phyloP scores from a whole-genome alignment of 2,797 vertebrate species.

The Geotrypetes seraphini region DNA sequence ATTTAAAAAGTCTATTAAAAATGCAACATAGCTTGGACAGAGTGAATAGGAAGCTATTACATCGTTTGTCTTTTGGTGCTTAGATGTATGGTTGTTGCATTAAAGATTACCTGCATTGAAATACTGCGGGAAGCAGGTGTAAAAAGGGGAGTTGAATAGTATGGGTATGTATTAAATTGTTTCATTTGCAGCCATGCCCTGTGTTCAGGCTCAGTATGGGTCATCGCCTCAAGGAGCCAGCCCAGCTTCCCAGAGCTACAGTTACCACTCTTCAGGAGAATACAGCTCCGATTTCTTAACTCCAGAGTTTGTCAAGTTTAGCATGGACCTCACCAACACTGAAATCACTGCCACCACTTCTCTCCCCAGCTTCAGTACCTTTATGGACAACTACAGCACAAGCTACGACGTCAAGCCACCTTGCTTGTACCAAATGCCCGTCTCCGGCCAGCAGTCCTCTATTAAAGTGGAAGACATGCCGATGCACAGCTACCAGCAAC shows the following conservation, averaged over 20 bases:
- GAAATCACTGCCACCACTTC: conserved; percentile 81
- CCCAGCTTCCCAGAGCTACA: conserved; percentile 89
- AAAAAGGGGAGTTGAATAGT: conserved; percentile 32
- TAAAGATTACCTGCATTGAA: too few species aligned
- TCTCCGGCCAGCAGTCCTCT: conserved; percentile 86
- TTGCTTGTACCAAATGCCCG: conserved; percentile 95
- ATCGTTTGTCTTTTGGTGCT: too few species aligned
- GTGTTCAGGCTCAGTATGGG: conserved; percentile 92
- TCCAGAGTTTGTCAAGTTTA: conserved; percentile 98
- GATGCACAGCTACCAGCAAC: conserved; percentile 93
- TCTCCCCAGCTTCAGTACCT: conserved; percentile 74
- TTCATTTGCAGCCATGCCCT: conserved; percentile 84
- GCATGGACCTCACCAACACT: conserved; percentile 97
- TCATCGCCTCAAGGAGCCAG: conserved; percentile 93
- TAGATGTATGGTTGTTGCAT: too few species aligned
- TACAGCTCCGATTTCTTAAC: conserved; percentile 94
- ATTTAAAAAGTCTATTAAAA: too few species aligned
- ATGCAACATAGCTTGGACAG: too few species aligned
- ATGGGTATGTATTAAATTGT: conserved; percentile 55
- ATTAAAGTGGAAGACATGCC: conserved; percentile 97
- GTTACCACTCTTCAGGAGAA: conserved; percentile 81
- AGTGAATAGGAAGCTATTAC: too few species aligned
- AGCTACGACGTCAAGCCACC: conserved; percentile 88
- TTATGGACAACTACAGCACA: conserved; percentile 75
- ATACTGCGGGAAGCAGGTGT: conserved; percentile 5